Evolutionary conservation across 1,140 invertebrate species (phyloP).

Genomic region (Bombus affinis): DNA sequence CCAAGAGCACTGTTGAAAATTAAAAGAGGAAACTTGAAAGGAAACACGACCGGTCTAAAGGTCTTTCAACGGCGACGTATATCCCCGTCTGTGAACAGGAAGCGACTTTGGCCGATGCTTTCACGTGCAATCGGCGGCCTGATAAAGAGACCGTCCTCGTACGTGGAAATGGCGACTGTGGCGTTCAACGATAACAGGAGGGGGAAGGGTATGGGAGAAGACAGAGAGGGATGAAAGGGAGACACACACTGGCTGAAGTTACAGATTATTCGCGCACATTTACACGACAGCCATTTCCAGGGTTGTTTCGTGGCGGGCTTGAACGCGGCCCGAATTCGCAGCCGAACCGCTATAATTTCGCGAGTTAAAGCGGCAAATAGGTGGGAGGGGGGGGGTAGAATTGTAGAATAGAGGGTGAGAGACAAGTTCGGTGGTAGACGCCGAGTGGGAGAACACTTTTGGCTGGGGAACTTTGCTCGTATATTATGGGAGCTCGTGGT

Average conservation of each 20-base stretch:
- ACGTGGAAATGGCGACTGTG: background rate
- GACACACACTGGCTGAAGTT: slow-evolving; percentile 17
- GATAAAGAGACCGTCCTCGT: slow-evolving; percentile 17
- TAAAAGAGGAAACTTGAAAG: background rate
- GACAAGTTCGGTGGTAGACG: slow-evolving; percentile 30
- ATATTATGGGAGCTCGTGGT: slow-evolving; percentile 56
- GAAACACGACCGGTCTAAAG: background rate
- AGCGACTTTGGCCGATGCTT: background rate
- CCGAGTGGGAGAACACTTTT: slow-evolving; percentile 33
- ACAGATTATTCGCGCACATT: slow-evolving; percentile 44
- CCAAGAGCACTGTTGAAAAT: background rate
- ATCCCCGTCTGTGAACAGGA: background rate
- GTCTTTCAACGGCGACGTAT: background rate
- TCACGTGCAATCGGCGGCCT: slow-evolving; percentile 20
- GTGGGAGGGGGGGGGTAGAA: background rate
- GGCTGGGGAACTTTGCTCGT: slow-evolving; percentile 48
- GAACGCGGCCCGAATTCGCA: slow-evolving; percentile 42
- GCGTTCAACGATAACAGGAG: slow-evolving; percentile 6
- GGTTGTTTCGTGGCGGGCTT: slow-evolving; percentile 32
- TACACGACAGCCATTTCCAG: slow-evolving; percentile 35
- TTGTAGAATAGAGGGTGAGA: background rate
- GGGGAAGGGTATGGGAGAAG: too few relatives aligned
- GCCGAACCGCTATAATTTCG: slow-evolving; percentile 50
- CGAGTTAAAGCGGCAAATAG: slow-evolving; percentile 25
- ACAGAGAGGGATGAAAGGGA: background rate